Evolutionary conservation across 2,113 vertebrate genomes (phyloP), one percentile per base, ranked within the genome.

Genomic region (Lycocorax pyrrhopterus): DNA sequence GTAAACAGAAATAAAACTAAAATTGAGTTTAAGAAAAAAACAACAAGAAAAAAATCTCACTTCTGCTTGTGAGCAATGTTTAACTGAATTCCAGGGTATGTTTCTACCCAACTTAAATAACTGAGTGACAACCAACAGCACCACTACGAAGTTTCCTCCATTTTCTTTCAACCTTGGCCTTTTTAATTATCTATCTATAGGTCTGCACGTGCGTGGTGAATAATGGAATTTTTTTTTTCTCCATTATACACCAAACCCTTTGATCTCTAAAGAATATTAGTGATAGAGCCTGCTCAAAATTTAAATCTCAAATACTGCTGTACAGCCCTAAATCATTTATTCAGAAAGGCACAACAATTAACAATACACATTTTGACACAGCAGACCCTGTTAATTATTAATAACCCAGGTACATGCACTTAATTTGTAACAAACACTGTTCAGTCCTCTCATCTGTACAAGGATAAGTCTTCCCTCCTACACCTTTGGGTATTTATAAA

Each of bases 361-460:
- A 97, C 96, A 97, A 97, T 94, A 96, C 53, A 60, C 76, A 86
- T 96, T 97, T 85, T 96, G 66, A 97, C 94, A 35, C 4, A 94
- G 91, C 74, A 94, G 93, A 41, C 91, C 23, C 89, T 94, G 95
- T 97, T 97, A 97, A 97, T 97, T 93, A 97, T 98, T 97, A 97
- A 97, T 93, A 94, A 76, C 56, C 74, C 43, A 27, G 87, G 93
- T 84, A 91, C 66, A 44, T 39, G 73, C 33, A 94, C 64, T 95
- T 89, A 92, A 97, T 96, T 95, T 97, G 91, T 94, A 96, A 96
- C 94, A 95, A 94, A 94, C 91, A 56, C 89, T 72, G 90, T 13
- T 84, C 87, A 74, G 73, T 18, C 39, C 95, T 90, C 94, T 97
- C 94, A 92, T 92, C 82, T 86, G 63, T 35, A 77, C 52, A 84